Evolutionary conservation across 2,113 vertebrate genomes (phyloP), one percentile per base, ranked within the genome.

Genomic region (Dasypus novemcinctus): DNA sequence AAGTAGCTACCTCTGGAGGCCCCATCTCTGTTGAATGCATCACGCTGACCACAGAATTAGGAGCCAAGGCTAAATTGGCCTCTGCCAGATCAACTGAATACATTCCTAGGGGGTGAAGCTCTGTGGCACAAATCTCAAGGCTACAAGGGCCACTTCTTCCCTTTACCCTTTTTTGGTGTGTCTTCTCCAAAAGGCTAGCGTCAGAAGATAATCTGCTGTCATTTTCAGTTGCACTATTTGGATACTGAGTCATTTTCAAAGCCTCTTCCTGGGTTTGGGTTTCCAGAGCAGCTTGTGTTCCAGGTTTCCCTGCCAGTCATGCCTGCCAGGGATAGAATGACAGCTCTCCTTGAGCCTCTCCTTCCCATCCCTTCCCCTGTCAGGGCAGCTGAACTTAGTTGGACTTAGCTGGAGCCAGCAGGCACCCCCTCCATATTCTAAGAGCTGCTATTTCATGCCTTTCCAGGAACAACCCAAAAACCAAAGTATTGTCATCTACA

Each of bases 401-500:
- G 92, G 75, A 43, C 90, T 76, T 82, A 38, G 25, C 54, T 18
- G 2, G 72, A 94, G 75, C 79, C 87, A 90, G 61, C 36, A 61
- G 61, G 63, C n/a, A 81, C 66, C 69, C 43, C 12, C 14, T 43
- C 49, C 83, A 86, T 52, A 79, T 90, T 74, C 88, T 46, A 80
- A 71, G 59, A 75, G 82, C 80, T 96, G 91, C 85, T 96, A 94
- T 81, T 80, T 94, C 94, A 97, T 83, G 72, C 75, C 72, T 96
- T 83, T 92, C 86, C 84, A 97, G 97, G 95, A 97, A 95, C 71
- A 96, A 86, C 79, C 46, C 3, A 4, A 88, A 90, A 95, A 80
- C 95, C 79, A 82, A 66, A 49, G 91, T 46, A 61, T 91, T 94
- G 95, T 96, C 85, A 82, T 85, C 87, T 96, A 49, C 36, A 84